Conservation (phyloP, 2,888 invertebrate genomes). For the Thymelicus sylvestris region DNA sequence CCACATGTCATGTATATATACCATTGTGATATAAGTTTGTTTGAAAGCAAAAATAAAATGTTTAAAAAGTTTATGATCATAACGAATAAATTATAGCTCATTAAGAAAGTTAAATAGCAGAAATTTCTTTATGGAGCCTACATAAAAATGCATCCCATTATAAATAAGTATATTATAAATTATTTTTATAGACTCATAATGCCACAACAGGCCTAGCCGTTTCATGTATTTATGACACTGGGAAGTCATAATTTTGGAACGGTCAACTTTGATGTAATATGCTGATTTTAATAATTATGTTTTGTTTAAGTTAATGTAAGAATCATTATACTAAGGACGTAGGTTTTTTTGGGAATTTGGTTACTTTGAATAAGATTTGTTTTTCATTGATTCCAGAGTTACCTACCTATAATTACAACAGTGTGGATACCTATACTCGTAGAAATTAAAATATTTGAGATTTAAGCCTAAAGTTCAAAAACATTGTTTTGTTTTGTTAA, state of each 20-base stretch:
- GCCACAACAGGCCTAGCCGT: neutral
- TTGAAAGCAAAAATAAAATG: too few relatives aligned
- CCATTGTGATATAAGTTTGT: too few relatives aligned
- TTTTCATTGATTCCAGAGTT: too few relatives aligned
- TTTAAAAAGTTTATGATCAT: neutral
- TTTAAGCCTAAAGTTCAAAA: too few relatives aligned
- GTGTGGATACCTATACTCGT: too few relatives aligned
- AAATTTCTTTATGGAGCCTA: slow-evolving; percentile 5
- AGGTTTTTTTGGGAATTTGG: too few relatives aligned
- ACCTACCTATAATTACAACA: too few relatives aligned
- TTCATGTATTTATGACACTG: slow-evolving; percentile 9
- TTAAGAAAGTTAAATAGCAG: slow-evolving; percentile 6
- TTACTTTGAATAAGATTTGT: too few relatives aligned
- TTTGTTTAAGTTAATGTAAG: neutral
- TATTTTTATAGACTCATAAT: slow-evolving; percentile 16
- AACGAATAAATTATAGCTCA: slow-evolving; percentile 1
- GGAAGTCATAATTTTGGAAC: slow-evolving; percentile 14
- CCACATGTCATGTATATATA: too few relatives aligned
- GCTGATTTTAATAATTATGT: slow-evolving; percentile 1
- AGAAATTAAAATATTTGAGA: too few relatives aligned
- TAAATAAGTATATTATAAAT: slow-evolving; percentile 3
- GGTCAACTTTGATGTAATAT: neutral
- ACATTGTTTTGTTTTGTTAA: too few relatives aligned
- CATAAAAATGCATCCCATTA: neutral
- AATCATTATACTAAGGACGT: too few relatives aligned